phyloP scores from a whole-genome alignment of 2,888 invertebrate species.

The Catocala sponsa region DNA sequence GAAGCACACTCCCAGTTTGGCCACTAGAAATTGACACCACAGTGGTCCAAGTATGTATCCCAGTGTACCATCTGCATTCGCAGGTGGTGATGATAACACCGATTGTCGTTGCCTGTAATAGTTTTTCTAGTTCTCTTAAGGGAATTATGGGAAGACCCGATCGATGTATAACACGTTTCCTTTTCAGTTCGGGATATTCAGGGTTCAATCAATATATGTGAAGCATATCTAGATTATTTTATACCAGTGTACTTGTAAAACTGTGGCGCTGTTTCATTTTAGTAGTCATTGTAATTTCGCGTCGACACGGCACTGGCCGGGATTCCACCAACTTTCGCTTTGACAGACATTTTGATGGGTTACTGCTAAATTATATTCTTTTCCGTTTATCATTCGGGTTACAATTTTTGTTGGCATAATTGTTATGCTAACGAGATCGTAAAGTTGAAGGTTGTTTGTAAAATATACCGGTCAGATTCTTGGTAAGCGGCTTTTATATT shows the following conservation, averaged over 20 bases:
- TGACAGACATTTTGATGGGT: constrained; percentile 58
- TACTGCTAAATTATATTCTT: constrained; percentile 45
- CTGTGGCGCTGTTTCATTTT: constrained; percentile 53
- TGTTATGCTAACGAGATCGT: constrained; percentile 12
- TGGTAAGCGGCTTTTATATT: neutral
- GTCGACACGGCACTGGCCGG: constrained; percentile 47
- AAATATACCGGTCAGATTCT: neutral
- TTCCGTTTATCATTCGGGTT: constrained; percentile 28
- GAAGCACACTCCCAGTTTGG: no score
- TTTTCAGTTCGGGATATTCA: no score
- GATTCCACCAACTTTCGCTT: constrained; percentile 59
- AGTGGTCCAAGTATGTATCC: no score
- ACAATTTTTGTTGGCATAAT: constrained; percentile 15
- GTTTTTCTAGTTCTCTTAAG: no score
- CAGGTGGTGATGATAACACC: no score
- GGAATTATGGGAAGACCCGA: no score
- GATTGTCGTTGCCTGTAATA: no score
- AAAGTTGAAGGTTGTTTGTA: neutral
- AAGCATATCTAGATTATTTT: constrained; percentile 33
- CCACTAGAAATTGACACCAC: no score
- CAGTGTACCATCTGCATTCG: no score
- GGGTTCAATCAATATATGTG: no score
- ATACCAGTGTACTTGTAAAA: constrained; percentile 29
- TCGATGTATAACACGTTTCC: no score
- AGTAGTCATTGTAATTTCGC: constrained; percentile 58